Percentiles rank a stretch among this genome's conserved stretches.
These are phyloP conservation scores for Suricata suricatta DNA, from an alignment of 2,113 vertebrate genomes.

Conservation along the genomic window DNA sequence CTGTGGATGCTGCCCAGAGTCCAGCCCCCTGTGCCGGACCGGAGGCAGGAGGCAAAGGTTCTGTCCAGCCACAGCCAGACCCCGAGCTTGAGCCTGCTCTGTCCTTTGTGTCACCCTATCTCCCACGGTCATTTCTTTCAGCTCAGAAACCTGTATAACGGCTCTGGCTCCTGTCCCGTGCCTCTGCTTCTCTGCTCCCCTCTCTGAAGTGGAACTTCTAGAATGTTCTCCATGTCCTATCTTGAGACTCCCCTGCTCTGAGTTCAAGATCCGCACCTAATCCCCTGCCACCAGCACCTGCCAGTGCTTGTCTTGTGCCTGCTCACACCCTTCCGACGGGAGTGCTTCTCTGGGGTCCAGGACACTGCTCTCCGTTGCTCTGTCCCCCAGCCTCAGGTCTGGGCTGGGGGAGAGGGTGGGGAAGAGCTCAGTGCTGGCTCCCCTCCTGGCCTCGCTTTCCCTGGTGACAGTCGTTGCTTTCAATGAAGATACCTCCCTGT, in stretches of 20 bases:
- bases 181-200: not conserved
- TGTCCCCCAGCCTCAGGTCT: not conserved
- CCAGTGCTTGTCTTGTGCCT: not conserved
- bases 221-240: not conserved
- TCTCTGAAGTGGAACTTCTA: not conserved
- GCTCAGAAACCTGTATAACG: not conserved
- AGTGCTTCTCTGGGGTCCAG: not conserved
- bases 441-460: not conserved
- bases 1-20: not conserved
- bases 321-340: not conserved
- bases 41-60: not conserved
- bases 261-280: not conserved
- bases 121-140: not conserved
- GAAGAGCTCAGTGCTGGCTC: not conserved
- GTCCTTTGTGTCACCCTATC: not conserved
- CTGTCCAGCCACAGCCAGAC: not conserved
- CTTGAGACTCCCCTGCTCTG: not conserved
- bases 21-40: not conserved
- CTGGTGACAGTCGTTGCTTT: too few relatives aligned
- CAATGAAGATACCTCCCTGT: not conserved
- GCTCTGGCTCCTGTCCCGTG: not conserved
- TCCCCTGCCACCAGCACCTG: not conserved
- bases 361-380: not conserved
- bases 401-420: not conserved
- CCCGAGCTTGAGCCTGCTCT: accelerated